phyloP scores from a whole-genome alignment of 2,113 vertebrate species.

The Buteo buteo region DNA sequence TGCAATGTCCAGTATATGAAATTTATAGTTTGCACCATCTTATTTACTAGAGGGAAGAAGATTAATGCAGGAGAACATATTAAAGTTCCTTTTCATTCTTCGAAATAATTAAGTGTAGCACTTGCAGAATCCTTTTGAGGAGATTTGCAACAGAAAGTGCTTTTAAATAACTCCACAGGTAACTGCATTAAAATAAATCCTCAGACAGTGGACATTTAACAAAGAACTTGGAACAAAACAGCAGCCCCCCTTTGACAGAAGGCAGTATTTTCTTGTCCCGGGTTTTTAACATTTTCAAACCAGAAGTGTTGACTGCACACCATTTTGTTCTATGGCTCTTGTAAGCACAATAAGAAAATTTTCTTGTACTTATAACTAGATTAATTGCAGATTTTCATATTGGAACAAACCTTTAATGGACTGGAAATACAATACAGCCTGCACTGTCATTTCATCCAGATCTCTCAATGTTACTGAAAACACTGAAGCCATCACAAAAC shows the following conservation, averaged over 20 bases:
- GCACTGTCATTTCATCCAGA: neutral
- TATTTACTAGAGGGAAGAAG: constrained; percentile 9
- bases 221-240: neutral
- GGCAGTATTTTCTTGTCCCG: neutral
- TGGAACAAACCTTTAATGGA: neutral
- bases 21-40: neutral
- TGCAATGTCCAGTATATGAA: neutral
- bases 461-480: neutral
- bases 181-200: constrained; percentile 38
- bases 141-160: constrained; percentile 13
- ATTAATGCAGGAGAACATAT: neutral
- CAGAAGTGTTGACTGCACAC: neutral
- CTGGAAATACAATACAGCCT: neutral
- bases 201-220: neutral
- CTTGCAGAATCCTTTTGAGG: neutral
- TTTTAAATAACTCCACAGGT: constrained; percentile 15
- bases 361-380: neutral
- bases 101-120: constrained; percentile 42
- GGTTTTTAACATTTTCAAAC: neutral
- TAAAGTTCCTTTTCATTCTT: constrained; percentile 40
- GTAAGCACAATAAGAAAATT: neutral
- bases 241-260: neutral
- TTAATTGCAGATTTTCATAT: neutral
- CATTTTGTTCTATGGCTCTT: neutral
- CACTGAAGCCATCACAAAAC: neutral